Evolutionary conservation across 2,797 vertebrate species (phyloP), one percentile per base, ranked within the genome.

Genomic region (Hylomyscus alleni): DNA sequence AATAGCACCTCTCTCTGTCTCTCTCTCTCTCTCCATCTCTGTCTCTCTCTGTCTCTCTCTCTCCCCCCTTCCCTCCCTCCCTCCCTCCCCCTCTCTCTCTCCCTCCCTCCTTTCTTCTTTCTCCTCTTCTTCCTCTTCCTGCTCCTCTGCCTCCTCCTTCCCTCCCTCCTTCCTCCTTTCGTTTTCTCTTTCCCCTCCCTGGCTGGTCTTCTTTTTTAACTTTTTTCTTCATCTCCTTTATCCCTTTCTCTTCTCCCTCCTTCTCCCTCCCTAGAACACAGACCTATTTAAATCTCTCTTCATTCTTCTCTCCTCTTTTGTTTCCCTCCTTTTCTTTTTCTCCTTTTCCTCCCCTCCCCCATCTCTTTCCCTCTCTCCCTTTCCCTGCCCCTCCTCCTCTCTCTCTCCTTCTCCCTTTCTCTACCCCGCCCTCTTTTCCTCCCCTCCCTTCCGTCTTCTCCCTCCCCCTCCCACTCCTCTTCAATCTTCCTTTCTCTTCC

Each of bases 41-140:
- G 12, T n/a, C 50, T 5, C 13, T 24, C 9, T 20, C 50, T 4
- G 5, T 31, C 5, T 2, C 44, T 9, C 44, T 10, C 29, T 29
- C 29, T 3, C 1, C 34, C 6, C 1, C 5, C 5, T 29, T 3
- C 47, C 15, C 26, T 17, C 75, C 15, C 47, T 15, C 13, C 4
- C 29, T 29, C 29, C 29, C 13, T 14, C 20, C 37, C 26, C 7
- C 19, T 8, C 14, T 3, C 6, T 62, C 60, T 24, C 31, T 3
- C 31, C 13, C 31, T 2, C 29, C 26, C 26, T 9, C 26, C 15
- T 8, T 3, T 47, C 65, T 12, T 67, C 65, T 13, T 31, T 0
- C 14, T 65, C 0, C 3, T 62, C 9, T 31, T 4, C 24, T 3
- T 31, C 7, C 20, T 44, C 24, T 19, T 11, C 24, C 40, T 72